Conservation (phyloP, 2,113 vertebrate species). For the Oxygymnocypris stewartii region DNA sequence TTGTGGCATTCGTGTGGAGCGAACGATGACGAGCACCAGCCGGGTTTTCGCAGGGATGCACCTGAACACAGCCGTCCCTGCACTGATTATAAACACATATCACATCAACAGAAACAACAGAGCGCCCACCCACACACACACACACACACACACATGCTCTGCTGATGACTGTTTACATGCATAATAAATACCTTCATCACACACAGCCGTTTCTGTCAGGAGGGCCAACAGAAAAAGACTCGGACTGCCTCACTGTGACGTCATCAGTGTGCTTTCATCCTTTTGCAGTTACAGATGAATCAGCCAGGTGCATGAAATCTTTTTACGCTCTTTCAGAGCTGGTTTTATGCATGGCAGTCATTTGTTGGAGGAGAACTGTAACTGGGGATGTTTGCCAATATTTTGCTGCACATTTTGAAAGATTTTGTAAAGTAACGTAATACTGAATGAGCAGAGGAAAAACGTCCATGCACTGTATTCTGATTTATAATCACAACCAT, state of each 20-base stretch:
- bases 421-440: constrained; percentile 19
- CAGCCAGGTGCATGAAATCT: neutral
- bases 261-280: neutral
- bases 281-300: neutral
- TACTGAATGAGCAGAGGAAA: neutral
- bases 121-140: constrained; percentile 6
- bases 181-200: constrained; percentile 42
- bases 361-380: neutral
- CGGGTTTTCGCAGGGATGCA: too few species aligned
- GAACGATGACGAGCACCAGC: too few species aligned
- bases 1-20: too few species aligned
- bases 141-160: neutral
- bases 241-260: neutral
- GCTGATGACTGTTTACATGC: neutral
- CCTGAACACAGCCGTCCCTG: too few species aligned
- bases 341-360: constrained; percentile 18
- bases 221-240: constrained; percentile 30
- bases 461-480: neutral
- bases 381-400: constrained; percentile 25
- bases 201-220: constrained; percentile 27
- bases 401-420: constrained; percentile 14
- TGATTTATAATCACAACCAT: constrained; percentile 9
- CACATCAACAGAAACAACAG: constrained; percentile 1
- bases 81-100: constrained; percentile 17
- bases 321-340: neutral